Conservation (phyloP, 2,113 vertebrate genomes). For the Crotalus horridus region DNA sequence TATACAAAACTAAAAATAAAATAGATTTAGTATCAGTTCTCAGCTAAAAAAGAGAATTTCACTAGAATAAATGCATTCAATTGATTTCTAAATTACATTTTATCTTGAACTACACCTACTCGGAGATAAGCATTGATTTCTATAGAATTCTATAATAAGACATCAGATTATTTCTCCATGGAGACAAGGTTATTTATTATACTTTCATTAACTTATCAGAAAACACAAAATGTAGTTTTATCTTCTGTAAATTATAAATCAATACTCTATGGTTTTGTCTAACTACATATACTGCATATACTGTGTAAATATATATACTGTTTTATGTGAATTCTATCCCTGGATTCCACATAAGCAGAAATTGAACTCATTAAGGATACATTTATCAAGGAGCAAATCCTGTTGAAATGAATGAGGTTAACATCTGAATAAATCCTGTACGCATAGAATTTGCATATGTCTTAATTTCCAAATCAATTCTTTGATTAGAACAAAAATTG, state of each 20-base stretch:
- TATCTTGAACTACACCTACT: background rate
- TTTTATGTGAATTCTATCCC: background rate
- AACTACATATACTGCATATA: background rate
- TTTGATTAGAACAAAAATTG: background rate
- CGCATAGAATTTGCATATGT: background rate
- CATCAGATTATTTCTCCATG: slow-evolving; percentile 9
- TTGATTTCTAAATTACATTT: slow-evolving; percentile 15
- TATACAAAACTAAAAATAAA: slow-evolving; percentile 14
- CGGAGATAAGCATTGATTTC: background rate
- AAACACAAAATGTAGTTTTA: slow-evolving; percentile 16
- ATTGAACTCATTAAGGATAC: background rate
- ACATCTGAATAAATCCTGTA: background rate
- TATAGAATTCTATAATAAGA: background rate
- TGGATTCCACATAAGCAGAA: background rate
- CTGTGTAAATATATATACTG: background rate
- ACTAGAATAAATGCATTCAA: slow-evolving; percentile 47
- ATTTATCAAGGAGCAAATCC: background rate
- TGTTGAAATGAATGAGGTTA: background rate
- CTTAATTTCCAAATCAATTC: background rate
- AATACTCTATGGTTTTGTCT: slow-evolving; percentile 2
- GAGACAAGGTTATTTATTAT: background rate
- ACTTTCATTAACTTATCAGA: background rate
- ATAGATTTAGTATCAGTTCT: background rate
- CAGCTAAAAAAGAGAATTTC: background rate
- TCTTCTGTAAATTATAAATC: background rate